Base-by-base conservation (phyloP, 2,113 vertebrate species). In the Tachysurus fulvidraco region DNA sequence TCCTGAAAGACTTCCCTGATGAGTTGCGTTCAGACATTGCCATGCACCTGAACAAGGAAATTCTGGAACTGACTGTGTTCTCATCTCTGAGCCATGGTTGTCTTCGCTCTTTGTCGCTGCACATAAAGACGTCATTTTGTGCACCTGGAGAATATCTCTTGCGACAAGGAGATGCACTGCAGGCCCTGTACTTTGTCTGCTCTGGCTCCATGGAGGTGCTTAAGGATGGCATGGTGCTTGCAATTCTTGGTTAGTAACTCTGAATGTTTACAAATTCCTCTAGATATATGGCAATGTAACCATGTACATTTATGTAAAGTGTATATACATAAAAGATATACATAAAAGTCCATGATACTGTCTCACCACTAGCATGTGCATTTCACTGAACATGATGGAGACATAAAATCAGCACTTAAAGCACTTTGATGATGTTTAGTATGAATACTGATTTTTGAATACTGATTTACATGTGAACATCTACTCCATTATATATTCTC, bases 191-290 rank as follows among this genome's bases (percentile, higher is more conserved):
- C 92, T 97, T 99, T 16, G 98, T 99, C 83, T 99, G 98, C 94
- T 99, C 98, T 2, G 98, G 98, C 76, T 99, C 98, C 91, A 99
- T 99, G 98, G 98, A 99, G 93, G 98, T 99, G 69, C 96, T 99
- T 64, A 99, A 99, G 91, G 97, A 98, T 81, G 96, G 96, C 93
- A 99, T 97, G 91, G 98, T 99, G 90, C 94, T 99, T 90, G 98
- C 98, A 41, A 99, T 99, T 88, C 96, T 99, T n/a, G 98, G 98
- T 99, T 96, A 0, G 97, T 85, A 21, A 65, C 55, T 28, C n/a
- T 57, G 16, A 25, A 41, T 2, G 74, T 73, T 14, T 46, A 55
- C n/a, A 50, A 3, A 36, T 36, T 36, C 36, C 36, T 36, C 36
- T 36, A 36, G 36, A 36, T 36, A n/a, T 28, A 17, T 36, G 28